Evolutionary conservation across 2,888 invertebrate species (phyloP).

Genomic region (Drosophila borborema): DNA sequence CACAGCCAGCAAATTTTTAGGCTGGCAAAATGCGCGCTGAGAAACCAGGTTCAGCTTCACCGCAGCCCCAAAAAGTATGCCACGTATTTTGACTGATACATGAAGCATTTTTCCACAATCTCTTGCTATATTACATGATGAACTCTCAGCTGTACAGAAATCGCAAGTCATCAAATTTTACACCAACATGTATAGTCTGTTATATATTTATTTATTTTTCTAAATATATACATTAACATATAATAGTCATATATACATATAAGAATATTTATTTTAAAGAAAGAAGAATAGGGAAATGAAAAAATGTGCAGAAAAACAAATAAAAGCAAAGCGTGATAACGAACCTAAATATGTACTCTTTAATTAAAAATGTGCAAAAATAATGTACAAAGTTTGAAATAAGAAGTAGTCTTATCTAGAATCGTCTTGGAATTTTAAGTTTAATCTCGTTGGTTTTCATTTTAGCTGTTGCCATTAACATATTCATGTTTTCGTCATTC

Average conservation of each 20-base stretch:
- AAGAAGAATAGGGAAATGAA: no score
- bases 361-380: no score
- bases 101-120: constrained; percentile 37
- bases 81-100: constrained; percentile 53
- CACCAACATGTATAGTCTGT: not conserved
- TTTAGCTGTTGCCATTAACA: constrained; percentile 19
- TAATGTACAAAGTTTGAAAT: no score
- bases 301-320: no score
- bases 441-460: not conserved
- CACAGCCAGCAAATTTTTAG: constrained; percentile 41
- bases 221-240: not conserved
- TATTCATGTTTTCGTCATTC: constrained; percentile 57
- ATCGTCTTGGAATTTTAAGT: not conserved
- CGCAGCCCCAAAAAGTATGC: constrained; percentile 63
- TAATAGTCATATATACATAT: not conserved
- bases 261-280: no score
- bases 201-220: not conserved
- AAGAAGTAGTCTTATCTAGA: no score
- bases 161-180: not conserved
- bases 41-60: constrained; percentile 30
- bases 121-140: not conserved
- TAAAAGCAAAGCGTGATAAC: no score
- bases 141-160: not conserved
- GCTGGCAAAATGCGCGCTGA: constrained; percentile 14
- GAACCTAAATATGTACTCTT: no score